Conservation (phyloP, 2,113 vertebrate genomes). For the Oreochromis tanganicae region DNA sequence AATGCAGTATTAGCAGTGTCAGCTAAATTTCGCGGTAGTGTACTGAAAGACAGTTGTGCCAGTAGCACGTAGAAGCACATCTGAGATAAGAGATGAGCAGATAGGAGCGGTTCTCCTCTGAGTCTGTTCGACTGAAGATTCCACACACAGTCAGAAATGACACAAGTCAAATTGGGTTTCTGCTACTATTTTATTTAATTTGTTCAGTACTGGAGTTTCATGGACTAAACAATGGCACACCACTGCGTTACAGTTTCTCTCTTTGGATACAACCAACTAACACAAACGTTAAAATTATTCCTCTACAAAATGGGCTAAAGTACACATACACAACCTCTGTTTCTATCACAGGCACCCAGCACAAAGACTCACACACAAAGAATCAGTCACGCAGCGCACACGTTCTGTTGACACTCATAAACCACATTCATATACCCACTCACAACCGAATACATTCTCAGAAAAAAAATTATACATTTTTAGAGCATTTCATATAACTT, state of each 20-base stretch:
- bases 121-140: background rate
- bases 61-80: background rate
- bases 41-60: background rate
- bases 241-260: constrained; percentile 57
- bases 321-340: constrained; percentile 28
- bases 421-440: background rate
- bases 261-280: constrained; percentile 65
- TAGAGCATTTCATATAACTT: constrained; percentile 25
- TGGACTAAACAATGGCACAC: constrained; percentile 61
- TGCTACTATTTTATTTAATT: constrained; percentile 59
- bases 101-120: background rate
- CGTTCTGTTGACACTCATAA: background rate
- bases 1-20: constrained; percentile 16
- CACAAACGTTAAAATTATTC: constrained; percentile 54
- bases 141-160: background rate
- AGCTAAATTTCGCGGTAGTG: background rate
- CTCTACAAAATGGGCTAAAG: constrained; percentile 53
- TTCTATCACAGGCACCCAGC: background rate
- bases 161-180: background rate
- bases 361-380: background rate
- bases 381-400: background rate
- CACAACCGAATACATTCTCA: constrained; percentile 61
- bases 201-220: constrained; percentile 59
- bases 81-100: constrained; percentile 11
- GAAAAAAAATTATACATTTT: constrained; percentile 25